These are phyloP conservation scores for Taphrorychus bicolor DNA, from an alignment of 2,888 invertebrate species.

Conservation along the genomic window DNA sequence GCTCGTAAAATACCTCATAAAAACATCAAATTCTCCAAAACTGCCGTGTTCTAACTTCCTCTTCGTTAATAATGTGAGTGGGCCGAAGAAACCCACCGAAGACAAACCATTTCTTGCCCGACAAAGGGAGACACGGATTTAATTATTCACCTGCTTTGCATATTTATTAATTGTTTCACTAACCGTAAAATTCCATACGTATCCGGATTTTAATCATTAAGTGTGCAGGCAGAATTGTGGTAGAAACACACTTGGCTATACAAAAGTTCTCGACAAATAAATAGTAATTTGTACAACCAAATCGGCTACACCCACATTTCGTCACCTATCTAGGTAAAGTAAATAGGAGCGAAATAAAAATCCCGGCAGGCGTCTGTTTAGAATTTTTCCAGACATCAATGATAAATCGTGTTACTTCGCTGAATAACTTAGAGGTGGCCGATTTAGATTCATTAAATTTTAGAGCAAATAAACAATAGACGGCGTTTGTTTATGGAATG, in stretches of 20 bases:
- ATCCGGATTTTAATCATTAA: background rate
- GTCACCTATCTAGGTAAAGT: conserved; percentile 3
- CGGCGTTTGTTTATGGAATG: conserved; percentile 20
- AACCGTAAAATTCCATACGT: background rate
- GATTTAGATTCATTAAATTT: conserved; percentile 34
- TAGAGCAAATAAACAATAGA: conserved; percentile 23
- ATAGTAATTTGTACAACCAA: background rate
- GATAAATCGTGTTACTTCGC: conserved; percentile 22
- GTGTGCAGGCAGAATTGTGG: too few relatives aligned
- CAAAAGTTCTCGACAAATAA: too few relatives aligned
- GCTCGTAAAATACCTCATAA: background rate
- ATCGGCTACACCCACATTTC: background rate
- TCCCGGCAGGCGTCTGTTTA: background rate
- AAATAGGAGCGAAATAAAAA: conserved; percentile 2
- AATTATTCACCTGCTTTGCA: background rate
- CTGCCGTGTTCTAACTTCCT: background rate
- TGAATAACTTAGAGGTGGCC: conserved; percentile 24
- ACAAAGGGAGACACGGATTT: background rate
- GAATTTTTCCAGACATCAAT: conserved; percentile 28
- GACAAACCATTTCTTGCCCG: background rate
- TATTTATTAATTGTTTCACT: background rate
- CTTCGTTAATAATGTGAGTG: background rate
- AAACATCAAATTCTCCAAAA: background rate
- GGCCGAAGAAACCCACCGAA: background rate
- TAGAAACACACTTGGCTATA: too few relatives aligned